These are phyloP conservation scores for Micromesistius poutassou DNA, from an alignment of 2,797 vertebrate genomes.

Conservation along the genomic window DNA sequence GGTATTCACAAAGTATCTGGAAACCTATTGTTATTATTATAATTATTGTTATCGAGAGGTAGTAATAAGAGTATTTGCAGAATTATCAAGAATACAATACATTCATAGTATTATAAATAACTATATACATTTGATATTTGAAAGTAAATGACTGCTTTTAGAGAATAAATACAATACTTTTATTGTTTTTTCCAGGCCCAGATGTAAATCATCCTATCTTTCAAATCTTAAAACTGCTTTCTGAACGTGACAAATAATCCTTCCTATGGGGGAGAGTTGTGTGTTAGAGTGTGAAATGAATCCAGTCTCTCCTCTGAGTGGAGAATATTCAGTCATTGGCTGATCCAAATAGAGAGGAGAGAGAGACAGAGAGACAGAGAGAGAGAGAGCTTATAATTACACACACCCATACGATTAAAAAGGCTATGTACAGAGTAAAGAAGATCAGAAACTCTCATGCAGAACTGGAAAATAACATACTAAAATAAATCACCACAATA, in stretches of 20 bases:
- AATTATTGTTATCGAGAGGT: too few relatives aligned
- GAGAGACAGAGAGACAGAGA: neutral
- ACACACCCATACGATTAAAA: conserved; percentile 46
- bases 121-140: neutral
- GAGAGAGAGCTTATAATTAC: conserved; percentile 40
- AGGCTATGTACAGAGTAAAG: conserved; percentile 19
- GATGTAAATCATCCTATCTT: conserved; percentile 52
- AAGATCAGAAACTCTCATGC: conserved; percentile 37
- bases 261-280: conserved; percentile 44
- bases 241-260: conserved; percentile 56
- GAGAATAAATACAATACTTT: conserved; percentile 32
- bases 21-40: too few relatives aligned
- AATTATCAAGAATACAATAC: neutral
- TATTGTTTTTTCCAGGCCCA: conserved; percentile 35
- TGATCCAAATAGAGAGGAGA: conserved; percentile 28
- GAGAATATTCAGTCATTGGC: conserved; percentile 57
- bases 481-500: conserved; percentile 39
- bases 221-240: conserved; percentile 42
- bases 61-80: neutral
- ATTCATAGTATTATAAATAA: too few relatives aligned
- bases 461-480: conserved; percentile 30
- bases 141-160: conserved; percentile 30
- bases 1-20: too few relatives aligned
- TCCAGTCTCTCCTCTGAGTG: conserved; percentile 49
- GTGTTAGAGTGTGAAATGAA: conserved; percentile 68